Evolutionary conservation across 2,888 invertebrate genomes (phyloP).

Genomic region (Dascillus cervinus): DNA sequence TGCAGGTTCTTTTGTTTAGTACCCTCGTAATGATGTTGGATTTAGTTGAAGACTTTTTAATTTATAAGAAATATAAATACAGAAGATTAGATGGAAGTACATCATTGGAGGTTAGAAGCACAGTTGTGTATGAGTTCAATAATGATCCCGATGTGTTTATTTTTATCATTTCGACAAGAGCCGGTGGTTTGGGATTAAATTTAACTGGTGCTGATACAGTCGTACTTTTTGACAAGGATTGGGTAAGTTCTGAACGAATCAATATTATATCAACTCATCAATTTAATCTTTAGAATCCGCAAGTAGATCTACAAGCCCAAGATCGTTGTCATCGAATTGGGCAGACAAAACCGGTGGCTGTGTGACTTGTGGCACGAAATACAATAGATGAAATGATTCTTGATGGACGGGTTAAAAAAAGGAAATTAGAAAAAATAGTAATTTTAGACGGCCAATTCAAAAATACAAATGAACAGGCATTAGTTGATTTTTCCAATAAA

Average conservation of each 20-base stretch:
- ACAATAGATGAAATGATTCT: slow-evolving; percentile 61
- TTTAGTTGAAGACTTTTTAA: slow-evolving; percentile 56
- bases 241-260: slow-evolving; percentile 38
- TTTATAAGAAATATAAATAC: slow-evolving; percentile 41
- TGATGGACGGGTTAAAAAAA: slow-evolving; percentile 50
- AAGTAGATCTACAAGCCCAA: slow-evolving; percentile 62
- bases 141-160: slow-evolving; percentile 44
- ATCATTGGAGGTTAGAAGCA: slow-evolving; percentile 41
- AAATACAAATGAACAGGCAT: too few species aligned
- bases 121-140: slow-evolving; percentile 46
- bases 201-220: slow-evolving; percentile 61
- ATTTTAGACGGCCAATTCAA: slow-evolving; percentile 58
- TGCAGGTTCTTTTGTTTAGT: slow-evolving; percentile 59
- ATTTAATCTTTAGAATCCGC: slow-evolving; percentile 52
- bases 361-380: slow-evolving; percentile 54
- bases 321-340: slow-evolving; percentile 68
- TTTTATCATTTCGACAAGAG: slow-evolving; percentile 59
- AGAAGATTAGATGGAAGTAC: slow-evolving; percentile 51
- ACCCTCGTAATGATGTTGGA: slow-evolving; percentile 56
- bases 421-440: slow-evolving; percentile 62
- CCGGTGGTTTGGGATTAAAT: slow-evolving; percentile 67
- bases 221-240: slow-evolving; percentile 58
- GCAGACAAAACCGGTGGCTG: slow-evolving; percentile 59
- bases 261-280: slow-evolving; percentile 2
- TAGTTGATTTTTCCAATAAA: slow-evolving; percentile 17